These are phyloP conservation scores for Phylloscopus trochiloides DNA, from an alignment of 2,113 vertebrate genomes.

Conservation along the genomic window DNA sequence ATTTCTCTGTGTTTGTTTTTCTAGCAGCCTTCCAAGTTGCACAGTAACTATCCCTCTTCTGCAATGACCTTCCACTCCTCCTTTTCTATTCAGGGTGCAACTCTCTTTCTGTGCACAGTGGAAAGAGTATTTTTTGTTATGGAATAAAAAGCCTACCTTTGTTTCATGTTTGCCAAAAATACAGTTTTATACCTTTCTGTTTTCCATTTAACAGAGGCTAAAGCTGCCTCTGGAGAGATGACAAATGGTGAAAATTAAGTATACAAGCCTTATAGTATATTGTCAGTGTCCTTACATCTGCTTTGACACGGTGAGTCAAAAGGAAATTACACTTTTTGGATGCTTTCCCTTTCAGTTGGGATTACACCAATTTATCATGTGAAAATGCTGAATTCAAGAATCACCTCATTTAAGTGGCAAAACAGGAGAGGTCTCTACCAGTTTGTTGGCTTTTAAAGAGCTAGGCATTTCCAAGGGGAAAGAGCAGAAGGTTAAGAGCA, in stretches of 20 bases:
- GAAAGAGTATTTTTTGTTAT: neutral
- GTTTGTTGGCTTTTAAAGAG: neutral
- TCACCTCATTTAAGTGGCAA: neutral
- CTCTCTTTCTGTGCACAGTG: neutral
- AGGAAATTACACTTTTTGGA: neutral
- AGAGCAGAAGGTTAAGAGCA: neutral
- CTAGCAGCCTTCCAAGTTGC: neutral
- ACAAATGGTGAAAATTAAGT: neutral
- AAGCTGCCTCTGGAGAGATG: neutral
- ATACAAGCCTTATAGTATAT: neutral
- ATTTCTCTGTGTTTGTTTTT: slow-evolving; percentile 32
- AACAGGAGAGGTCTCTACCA: neutral
- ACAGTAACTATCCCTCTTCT: neutral
- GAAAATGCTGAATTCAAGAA: neutral
- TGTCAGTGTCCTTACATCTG: neutral
- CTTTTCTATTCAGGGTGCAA: neutral
- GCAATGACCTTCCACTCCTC: neutral
- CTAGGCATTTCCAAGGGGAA: neutral
- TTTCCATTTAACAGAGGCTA: neutral
- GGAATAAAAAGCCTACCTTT: neutral
- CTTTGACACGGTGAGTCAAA: neutral
- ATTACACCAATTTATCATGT: neutral
- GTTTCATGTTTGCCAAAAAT: neutral
- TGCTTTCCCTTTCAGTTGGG: neutral
- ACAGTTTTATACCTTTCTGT: neutral